phyloP scores from a whole-genome alignment of 2,888 invertebrate species.

The Andrena marginata region DNA sequence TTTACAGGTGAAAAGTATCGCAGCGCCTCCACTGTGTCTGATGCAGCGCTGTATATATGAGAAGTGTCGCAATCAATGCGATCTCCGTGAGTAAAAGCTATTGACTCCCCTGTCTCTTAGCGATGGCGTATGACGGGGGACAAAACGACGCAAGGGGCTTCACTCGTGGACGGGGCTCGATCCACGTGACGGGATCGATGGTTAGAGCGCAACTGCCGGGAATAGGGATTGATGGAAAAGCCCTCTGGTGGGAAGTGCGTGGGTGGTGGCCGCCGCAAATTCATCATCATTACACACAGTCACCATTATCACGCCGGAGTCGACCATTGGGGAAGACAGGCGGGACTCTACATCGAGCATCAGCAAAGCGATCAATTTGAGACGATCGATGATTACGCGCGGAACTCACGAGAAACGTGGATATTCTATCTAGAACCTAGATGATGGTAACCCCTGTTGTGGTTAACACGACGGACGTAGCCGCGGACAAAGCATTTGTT shows the following conservation, averaged over 20 bases:
- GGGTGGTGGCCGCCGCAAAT: conserved; percentile 8
- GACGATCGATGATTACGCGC: conserved; percentile 20
- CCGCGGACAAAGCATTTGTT: conserved; percentile 18
- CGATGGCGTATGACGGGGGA: conserved; percentile 6
- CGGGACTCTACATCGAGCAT: conserved; percentile 11
- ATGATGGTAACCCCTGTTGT: neutral
- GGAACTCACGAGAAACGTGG: neutral
- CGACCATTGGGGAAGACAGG: conserved; percentile 22
- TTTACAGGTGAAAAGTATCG: too few relatives aligned
- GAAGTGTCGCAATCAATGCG: neutral
- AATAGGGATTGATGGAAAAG: conserved; percentile 35
- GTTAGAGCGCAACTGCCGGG: neutral
- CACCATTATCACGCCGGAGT: conserved; percentile 11
- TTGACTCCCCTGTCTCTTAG: neutral
- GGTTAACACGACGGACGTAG: neutral
- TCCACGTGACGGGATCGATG: conserved; percentile 16
- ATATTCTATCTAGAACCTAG: conserved; percentile 2
- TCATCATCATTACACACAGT: conserved; percentile 18
- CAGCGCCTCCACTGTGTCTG: too few relatives aligned
- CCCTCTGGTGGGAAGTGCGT: conserved; percentile 21
- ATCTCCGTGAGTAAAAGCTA: neutral
- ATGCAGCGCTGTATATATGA: neutral
- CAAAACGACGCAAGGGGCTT: conserved; percentile 12
- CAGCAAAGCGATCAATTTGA: conserved; percentile 15
- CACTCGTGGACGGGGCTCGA: conserved; percentile 3